A percentile compares a stretch with the other conserved stretches of the same genome.
phyloP scores from a whole-genome alignment of 2,888 invertebrate species.

The Coleophora flavipennella region DNA sequence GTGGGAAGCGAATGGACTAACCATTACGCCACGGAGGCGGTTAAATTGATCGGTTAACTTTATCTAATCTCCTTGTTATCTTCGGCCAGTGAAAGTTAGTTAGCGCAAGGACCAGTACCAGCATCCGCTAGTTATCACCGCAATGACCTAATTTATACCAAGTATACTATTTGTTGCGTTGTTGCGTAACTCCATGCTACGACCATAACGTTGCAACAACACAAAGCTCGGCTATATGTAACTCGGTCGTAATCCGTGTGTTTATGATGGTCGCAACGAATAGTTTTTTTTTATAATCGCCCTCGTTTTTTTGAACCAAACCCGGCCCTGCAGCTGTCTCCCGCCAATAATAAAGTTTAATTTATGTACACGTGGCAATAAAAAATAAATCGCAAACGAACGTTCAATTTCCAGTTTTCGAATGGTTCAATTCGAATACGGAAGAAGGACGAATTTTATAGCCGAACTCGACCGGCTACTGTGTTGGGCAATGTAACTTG shows the following conservation, averaged over 20 bases:
- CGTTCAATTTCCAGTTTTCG: conserved; percentile 18
- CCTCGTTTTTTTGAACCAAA: conserved; percentile 7
- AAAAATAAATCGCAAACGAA: conserved; percentile 17
- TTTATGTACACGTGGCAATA: conserved; percentile 15
- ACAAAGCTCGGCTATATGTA: too few species aligned
- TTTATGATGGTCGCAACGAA: conserved; percentile 9
- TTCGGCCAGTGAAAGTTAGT: conserved; percentile 50
- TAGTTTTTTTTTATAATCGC: conserved; percentile 9
- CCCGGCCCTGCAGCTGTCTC: conserved; percentile 13
- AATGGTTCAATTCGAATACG: neutral
- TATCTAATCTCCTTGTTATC: conserved; percentile 44
- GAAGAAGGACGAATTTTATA: conserved; percentile 21
- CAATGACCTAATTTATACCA: conserved; percentile 8
- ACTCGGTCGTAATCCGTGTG: conserved; percentile 5
- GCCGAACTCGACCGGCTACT: conserved; percentile 18
- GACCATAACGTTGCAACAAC: too few species aligned
- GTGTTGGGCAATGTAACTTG: conserved; percentile 4
- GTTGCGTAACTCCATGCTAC: conserved; percentile 4
- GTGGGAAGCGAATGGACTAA: too few species aligned
- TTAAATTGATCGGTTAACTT: too few species aligned
- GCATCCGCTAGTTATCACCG: conserved; percentile 6
- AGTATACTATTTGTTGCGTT: conserved; percentile 1
- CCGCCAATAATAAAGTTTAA: conserved; percentile 18
- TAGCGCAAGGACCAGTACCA: conserved; percentile 15
- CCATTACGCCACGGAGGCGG: too few species aligned